These are phyloP conservation scores for Cryptus armator DNA, from an alignment of 2,888 invertebrate genomes.

Conservation along the genomic window DNA sequence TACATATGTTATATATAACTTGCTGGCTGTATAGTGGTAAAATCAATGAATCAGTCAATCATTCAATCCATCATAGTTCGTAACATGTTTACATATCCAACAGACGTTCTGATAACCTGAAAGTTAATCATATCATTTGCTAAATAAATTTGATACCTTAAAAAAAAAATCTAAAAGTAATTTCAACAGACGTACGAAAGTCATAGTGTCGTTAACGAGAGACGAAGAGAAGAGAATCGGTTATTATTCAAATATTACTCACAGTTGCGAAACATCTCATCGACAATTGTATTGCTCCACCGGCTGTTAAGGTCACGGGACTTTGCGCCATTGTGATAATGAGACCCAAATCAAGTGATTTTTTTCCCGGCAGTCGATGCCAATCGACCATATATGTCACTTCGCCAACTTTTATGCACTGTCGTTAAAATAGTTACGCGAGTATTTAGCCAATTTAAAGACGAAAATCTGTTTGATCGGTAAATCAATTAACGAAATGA, in stretches of 20 bases:
- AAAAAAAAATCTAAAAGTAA: too few species aligned
- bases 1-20: too few species aligned
- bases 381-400: slow-evolving; percentile 62
- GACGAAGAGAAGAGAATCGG: too few species aligned
- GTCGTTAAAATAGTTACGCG: not conserved
- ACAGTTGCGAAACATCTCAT: too few species aligned
- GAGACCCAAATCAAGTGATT: slow-evolving; percentile 46
- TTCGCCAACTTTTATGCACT: slow-evolving; percentile 58
- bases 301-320: slow-evolving; percentile 62
- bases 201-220: too few species aligned
- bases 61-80: slow-evolving; percentile 44
- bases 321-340: slow-evolving; percentile 53
- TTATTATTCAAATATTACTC: too few species aligned
- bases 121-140: not conserved
- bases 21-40: not conserved
- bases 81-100: slow-evolving; percentile 69
- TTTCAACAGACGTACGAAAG: too few species aligned
- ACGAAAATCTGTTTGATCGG: too few species aligned
- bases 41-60: not conserved
- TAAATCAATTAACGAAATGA: not conserved
- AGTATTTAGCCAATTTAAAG: too few species aligned
- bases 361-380: slow-evolving; percentile 58
- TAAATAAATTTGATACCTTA: too few species aligned
- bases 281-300: slow-evolving; percentile 50
- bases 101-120: slow-evolving; percentile 64